These are phyloP conservation scores for Momotus momota DNA, from an alignment of 2,797 vertebrate genomes.

Conservation along the genomic window DNA sequence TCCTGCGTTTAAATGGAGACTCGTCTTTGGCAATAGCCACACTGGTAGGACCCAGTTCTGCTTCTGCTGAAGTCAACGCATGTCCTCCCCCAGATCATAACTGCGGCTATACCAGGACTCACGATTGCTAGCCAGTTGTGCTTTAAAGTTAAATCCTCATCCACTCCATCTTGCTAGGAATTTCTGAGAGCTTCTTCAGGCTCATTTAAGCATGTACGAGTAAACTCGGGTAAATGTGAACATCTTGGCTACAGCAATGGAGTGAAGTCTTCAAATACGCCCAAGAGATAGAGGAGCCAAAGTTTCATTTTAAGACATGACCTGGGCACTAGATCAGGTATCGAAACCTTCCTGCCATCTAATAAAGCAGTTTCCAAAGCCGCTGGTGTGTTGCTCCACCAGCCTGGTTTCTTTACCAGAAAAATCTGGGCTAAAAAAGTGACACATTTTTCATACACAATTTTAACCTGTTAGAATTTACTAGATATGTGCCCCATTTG, in stretches of 20 bases:
- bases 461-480: slow-evolving; percentile 37
- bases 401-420: slow-evolving; percentile 41
- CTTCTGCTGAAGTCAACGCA: background rate
- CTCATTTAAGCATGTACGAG: background rate
- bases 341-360: background rate
- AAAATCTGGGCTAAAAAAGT: slow-evolving; percentile 41
- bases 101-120: background rate
- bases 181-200: slow-evolving; percentile 25
- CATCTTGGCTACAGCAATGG: background rate
- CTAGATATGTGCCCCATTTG: slow-evolving; percentile 38
- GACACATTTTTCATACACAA: slow-evolving; percentile 41
- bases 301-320: slow-evolving; percentile 1
- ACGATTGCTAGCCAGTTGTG: background rate
- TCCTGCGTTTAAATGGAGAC: slow-evolving; percentile 2
- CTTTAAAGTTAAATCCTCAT: slow-evolving; percentile 32
- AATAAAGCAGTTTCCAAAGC: slow-evolving; percentile 52
- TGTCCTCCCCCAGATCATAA: background rate
- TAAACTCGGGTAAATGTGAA: slow-evolving; percentile 32
- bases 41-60: background rate
- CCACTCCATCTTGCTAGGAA: slow-evolving; percentile 5
- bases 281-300: slow-evolving; percentile 9
- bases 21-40: slow-evolving; percentile 56
- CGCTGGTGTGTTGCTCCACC: slow-evolving; percentile 50
- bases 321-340: background rate
- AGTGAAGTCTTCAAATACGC: slow-evolving; percentile 1